Base-by-base conservation (phyloP, 1,140 invertebrate genomes). In the Globodera rostochiensis region DNA sequence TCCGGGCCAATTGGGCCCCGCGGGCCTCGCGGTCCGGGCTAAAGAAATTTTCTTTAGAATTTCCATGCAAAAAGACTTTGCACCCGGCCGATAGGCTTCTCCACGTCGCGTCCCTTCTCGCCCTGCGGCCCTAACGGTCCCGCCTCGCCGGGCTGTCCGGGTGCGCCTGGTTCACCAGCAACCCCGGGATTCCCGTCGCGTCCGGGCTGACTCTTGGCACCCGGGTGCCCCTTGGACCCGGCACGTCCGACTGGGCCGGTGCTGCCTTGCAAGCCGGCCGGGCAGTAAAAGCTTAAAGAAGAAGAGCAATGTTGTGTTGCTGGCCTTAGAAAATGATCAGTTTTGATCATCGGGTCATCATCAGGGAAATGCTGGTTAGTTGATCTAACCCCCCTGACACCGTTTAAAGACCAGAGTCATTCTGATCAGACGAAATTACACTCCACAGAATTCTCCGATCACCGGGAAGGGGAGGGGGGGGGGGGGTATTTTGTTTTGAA, bases 201-300 rank as follows among this genome's bases (percentile, higher is more conserved):
- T 80, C 89, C 87, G 19, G 85, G 69, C 36, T 84, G 86, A 57
- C 87, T 88, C 60, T 86, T 84, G 50, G 87, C 76, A 67, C 87
- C 87, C 21, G 82, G 60, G 74, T 89, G 84, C 71, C 87, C 87
- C 69, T 87, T 81, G 46, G 83, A 78, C 77, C 87, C 87, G 74
- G 88, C 83, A 6, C 89, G 81, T 70, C 87, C 87, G 36, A 87
- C 83, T 50, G 88, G 81, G 46, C 87, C 87, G 50, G 87, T 82
- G 57, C 77, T 66, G 53, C 87, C 87, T 80, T 83, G 81, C 46
- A 86, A 75, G 73, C 86, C 86, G 71, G 86, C 84, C 21, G 86
- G 86, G 73, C 85, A 86, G 83, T 87, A 71, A 74, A 88, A 88
- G 21, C 81, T 74, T 25, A 49, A 49, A 46, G 6, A 19, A 36